Conservation (phyloP, 2,797 vertebrate species). For the Pelodytes ibericus region DNA sequence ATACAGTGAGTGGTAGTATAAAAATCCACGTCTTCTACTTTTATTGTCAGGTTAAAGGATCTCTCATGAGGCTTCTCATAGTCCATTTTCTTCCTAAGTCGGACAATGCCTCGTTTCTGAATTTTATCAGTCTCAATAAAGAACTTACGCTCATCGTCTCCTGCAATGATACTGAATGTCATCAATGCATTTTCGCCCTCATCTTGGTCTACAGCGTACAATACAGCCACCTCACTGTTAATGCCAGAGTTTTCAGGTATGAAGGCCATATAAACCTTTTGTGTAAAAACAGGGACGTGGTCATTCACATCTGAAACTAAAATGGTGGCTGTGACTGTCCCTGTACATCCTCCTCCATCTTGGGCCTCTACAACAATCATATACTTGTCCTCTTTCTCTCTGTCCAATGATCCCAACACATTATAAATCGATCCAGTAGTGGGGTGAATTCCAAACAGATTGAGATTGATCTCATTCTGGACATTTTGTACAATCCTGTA, state of each 20-base stretch:
- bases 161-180: slow-evolving; percentile 83
- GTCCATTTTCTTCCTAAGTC: slow-evolving; percentile 81
- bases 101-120: slow-evolving; percentile 74
- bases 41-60: slow-evolving; percentile 86
- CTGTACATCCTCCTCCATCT: slow-evolving; percentile 84
- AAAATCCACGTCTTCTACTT: slow-evolving; percentile 85
- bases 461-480: slow-evolving; percentile 85
- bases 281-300: slow-evolving; percentile 84
- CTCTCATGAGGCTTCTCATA: slow-evolving; percentile 87
- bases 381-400: slow-evolving; percentile 80
- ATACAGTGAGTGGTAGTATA: slow-evolving; percentile 79
- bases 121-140: slow-evolving; percentile 85
- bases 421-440: slow-evolving; percentile 83
- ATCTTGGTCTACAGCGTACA: slow-evolving; percentile 83
- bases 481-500: slow-evolving; percentile 86
- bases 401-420: slow-evolving; percentile 79
- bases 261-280: slow-evolving; percentile 76
- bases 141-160: slow-evolving; percentile 85
- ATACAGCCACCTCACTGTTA: slow-evolving; percentile 78
- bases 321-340: slow-evolving; percentile 87
- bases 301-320: slow-evolving; percentile 85
- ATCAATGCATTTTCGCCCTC: slow-evolving; percentile 83
- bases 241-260: slow-evolving; percentile 79
- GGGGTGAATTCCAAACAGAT: slow-evolving; percentile 85
- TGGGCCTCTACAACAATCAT: slow-evolving; percentile 84